Evolutionary conservation across 2,797 vertebrate genomes (phyloP).

Genomic region (Nannoperca obscura): DNA sequence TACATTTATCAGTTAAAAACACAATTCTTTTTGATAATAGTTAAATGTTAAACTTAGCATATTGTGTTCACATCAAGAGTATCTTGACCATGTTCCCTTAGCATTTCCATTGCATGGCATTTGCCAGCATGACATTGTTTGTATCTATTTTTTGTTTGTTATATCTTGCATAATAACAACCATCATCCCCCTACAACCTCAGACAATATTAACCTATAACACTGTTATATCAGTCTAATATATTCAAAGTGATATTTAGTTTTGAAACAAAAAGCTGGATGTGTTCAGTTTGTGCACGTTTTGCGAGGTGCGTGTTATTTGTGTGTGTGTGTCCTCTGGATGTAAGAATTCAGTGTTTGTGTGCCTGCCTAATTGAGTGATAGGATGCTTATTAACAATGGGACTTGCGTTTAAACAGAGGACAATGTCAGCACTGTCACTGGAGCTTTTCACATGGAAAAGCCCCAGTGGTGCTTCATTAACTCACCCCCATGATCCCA

Average conservation of each 20-base stretch:
- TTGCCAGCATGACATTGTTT: slow-evolving; percentile 38
- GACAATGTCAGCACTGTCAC: slow-evolving; percentile 69
- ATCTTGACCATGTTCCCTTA: not conserved
- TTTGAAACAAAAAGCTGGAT: slow-evolving; percentile 4
- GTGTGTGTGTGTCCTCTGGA: not conserved
- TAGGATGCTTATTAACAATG: slow-evolving; percentile 64
- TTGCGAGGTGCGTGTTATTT: slow-evolving; percentile 1
- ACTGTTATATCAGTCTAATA: slow-evolving; percentile 10
- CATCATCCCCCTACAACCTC: not conserved
- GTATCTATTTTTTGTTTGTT: slow-evolving; percentile 44
- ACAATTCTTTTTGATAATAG: not conserved
- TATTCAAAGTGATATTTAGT: slow-evolving; percentile 29
- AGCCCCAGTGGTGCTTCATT: slow-evolving; percentile 74
- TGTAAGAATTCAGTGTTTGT: slow-evolving; percentile 17
- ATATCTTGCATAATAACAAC: slow-evolving; percentile 44
- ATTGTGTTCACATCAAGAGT: slow-evolving; percentile 16
- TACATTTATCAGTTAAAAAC: slow-evolving; percentile 2
- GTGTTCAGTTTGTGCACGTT: not conserved
- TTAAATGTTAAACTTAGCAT: slow-evolving; percentile 31
- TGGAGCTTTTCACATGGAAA: slow-evolving; percentile 67
- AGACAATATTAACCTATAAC: not conserved
- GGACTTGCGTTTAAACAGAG: slow-evolving; percentile 59
- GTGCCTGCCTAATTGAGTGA: slow-evolving; percentile 66
- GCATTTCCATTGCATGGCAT: slow-evolving; percentile 51
- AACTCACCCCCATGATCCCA: slow-evolving; percentile 73